Conservation (phyloP, 2,888 invertebrate genomes). For the Diaperis boleti region DNA sequence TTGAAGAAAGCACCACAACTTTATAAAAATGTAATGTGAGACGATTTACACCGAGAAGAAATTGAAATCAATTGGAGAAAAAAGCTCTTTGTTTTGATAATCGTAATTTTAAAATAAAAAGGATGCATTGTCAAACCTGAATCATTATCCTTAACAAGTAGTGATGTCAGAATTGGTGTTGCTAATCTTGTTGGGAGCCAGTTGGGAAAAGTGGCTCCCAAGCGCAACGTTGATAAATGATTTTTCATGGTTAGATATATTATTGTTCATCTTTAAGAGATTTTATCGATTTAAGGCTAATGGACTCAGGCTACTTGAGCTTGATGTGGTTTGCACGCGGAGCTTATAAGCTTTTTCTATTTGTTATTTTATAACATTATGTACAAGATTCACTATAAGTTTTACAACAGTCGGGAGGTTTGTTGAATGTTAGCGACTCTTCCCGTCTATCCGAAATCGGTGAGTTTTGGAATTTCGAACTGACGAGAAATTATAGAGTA, state of each 20-base stretch:
- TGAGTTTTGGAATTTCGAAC: conserved; percentile 38
- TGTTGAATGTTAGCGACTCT: no score
- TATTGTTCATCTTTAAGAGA: no score
- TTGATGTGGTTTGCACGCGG: conserved; percentile 12
- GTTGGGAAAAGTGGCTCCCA: conserved; percentile 55
- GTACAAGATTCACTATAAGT: conserved; percentile 39
- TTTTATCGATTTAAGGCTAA: conserved; percentile 18
- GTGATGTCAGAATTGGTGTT: conserved; percentile 24
- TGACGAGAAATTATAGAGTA: conserved; percentile 41
- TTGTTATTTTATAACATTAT: conserved; percentile 38
- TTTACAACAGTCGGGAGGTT: conserved; percentile 23
- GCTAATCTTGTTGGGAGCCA: conserved; percentile 48
- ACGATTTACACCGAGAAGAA: no score
- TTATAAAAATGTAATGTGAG: conserved; percentile 60
- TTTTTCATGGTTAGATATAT: no score
- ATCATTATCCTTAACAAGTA: conserved; percentile 45
- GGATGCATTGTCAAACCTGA: conserved; percentile 50
- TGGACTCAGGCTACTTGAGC: conserved; percentile 20
- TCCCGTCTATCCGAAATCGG: conserved; percentile 33
- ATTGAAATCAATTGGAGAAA: conserved; percentile 53
- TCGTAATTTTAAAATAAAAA: conserved; percentile 43
- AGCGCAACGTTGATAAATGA: conserved; percentile 32
- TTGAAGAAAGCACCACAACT: conserved; percentile 66
- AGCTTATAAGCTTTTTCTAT: conserved; percentile 28
- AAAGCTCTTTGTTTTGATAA: conserved; percentile 50